Evolutionary conservation across 2,888 invertebrate species (phyloP), one percentile per base, ranked within the genome.

Genomic region (Lepetodrilus schrolli): DNA sequence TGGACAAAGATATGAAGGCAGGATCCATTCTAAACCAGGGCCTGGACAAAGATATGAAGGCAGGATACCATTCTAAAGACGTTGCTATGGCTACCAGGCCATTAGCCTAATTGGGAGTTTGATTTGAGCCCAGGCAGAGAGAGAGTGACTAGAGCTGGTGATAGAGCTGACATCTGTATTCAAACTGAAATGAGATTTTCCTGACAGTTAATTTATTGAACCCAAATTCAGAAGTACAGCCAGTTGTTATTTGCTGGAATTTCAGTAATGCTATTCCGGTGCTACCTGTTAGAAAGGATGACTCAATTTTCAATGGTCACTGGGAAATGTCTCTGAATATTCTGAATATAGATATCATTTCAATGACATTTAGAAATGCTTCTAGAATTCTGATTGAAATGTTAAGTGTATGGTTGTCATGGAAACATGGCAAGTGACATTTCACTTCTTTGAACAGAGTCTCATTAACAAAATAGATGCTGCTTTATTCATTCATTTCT

Each of bases 61-160:
- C n/a, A n/a, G n/a, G n/a, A n/a, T n/a, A n/a, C n/a, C n/a, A n/a
- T n/a, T 58, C 58, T 30, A 30, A 58, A 30, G 23, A n/a, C 23
- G 58, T 58, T 58, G 13, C 58, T 34, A 58, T 34, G 58, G 58
- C 30, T 30, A 58, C 48, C 30, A 10, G 34, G 30, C 58, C 58
- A 58, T 58, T 58, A 58, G 21, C 26, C 30, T 58, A 58, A 58
- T 58, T 58, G 58, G 30, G 58, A 34, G 34, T 23, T n/a, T 48
- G 48, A n/a, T n/a, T n/a, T n/a, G n/a, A n/a, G n/a, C n/a, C n/a
- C n/a, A n/a, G n/a, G n/a, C n/a, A n/a, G n/a, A n/a, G n/a, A n/a
- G n/a, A 43, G 13, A 43, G 17, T 43, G 43, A 17, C 43, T 43
- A 17, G 17, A 13, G 17, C 43, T 43, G 43, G n/a, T 17, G n/a